phyloP scores from a whole-genome alignment of 2,113 vertebrate genomes.

The Globicephala melas region DNA sequence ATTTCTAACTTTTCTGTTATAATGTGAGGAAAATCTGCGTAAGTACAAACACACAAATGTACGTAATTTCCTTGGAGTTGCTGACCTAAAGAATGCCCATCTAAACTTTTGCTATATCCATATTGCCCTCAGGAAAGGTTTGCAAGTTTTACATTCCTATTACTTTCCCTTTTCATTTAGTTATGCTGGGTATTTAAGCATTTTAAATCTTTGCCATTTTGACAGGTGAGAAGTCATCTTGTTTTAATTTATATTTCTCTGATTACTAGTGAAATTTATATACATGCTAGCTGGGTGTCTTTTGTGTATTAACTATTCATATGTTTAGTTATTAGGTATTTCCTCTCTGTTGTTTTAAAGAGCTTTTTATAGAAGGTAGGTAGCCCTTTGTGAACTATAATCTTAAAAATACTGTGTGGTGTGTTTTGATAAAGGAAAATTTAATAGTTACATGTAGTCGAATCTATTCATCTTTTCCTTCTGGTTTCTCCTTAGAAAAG shows the following conservation, averaged over 20 bases:
- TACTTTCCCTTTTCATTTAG: neutral
- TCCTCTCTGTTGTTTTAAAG: neutral
- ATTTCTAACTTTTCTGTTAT: constrained; percentile 12
- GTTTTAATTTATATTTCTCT: constrained; percentile 1
- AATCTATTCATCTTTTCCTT: neutral
- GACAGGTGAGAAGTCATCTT: neutral
- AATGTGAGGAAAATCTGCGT: neutral
- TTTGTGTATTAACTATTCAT: neutral
- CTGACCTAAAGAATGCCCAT: neutral
- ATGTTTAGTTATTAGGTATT: constrained; percentile 5
- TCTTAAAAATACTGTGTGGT: neutral
- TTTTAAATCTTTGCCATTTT: neutral
- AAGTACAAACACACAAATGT: neutral
- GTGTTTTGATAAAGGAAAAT: neutral
- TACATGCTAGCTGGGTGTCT: neutral
- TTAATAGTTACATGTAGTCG: neutral
- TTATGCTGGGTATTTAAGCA: neutral
- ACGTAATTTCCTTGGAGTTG: neutral
- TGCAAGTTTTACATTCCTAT: neutral
- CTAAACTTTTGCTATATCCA: neutral
- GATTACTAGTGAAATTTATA: neutral
- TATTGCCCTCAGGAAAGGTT: neutral
- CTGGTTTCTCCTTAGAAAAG: neutral
- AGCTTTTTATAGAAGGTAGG: neutral
- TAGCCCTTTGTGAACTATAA: neutral